phyloP scores from a whole-genome alignment of 2,113 vertebrate species.

The Edolisoma coerulescens region DNA sequence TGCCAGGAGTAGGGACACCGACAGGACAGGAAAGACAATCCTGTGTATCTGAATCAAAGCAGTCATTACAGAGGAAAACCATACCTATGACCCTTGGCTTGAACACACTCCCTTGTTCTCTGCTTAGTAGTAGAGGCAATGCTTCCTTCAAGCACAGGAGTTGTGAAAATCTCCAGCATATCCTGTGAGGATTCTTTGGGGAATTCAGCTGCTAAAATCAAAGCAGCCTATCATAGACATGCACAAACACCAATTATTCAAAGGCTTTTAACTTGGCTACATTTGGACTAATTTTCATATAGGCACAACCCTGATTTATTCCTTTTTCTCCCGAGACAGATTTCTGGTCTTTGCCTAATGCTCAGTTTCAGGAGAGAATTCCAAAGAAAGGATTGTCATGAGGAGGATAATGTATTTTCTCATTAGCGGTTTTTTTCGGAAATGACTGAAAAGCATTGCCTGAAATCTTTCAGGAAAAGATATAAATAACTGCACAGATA shows the following conservation, averaged over 20 bases:
- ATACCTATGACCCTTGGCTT: background rate
- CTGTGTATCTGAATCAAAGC: background rate
- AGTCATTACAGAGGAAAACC: background rate
- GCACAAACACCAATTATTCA: conserved; percentile 19
- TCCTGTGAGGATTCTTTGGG: background rate
- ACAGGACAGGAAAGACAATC: background rate
- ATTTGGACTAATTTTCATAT: background rate
- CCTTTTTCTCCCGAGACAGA: background rate
- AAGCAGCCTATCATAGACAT: background rate
- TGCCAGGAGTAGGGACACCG: background rate
- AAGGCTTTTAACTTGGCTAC: background rate
- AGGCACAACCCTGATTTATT: background rate
- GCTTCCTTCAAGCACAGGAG: background rate
- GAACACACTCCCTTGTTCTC: background rate
- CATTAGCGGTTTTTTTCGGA: background rate
- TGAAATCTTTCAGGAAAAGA: background rate
- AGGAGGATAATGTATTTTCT: background rate
- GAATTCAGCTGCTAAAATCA: conserved; percentile 34
- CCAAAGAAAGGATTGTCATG: background rate
- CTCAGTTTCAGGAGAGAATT: background rate
- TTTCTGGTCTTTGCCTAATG: background rate
- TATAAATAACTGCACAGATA: conserved; percentile 18
- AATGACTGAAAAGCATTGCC: background rate
- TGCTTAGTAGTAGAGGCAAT: background rate
- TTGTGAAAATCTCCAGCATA: conserved; percentile 3